A percentile compares a stretch with the other conserved stretches of the same genome.
These are phyloP conservation scores for Anastrepha obliqua DNA, from an alignment of 1,140 invertebrate species.

Conservation along the genomic window DNA sequence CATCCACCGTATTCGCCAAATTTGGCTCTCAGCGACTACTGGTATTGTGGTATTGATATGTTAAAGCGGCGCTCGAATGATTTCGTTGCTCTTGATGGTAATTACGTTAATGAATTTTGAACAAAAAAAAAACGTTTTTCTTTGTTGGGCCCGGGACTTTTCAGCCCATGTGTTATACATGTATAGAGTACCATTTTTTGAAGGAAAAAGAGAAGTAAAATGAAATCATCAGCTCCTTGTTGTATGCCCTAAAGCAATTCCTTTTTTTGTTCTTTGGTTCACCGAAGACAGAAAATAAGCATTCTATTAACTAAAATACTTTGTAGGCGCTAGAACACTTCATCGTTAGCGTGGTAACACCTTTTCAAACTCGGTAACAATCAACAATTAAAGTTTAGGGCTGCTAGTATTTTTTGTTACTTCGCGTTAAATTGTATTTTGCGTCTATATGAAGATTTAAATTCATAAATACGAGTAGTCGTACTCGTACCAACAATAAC, in stretches of 20 bases:
- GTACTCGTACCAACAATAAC: not conserved
- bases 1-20: too few relatives aligned
- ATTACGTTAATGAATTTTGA: too few relatives aligned
- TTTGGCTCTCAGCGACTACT: too few relatives aligned
- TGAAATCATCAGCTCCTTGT: too few relatives aligned
- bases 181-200: too few relatives aligned
- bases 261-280: not conserved
- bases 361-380: slow-evolving; percentile 40
- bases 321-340: slow-evolving; percentile 29
- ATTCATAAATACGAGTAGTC: not conserved
- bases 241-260: not conserved
- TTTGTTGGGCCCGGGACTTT: too few relatives aligned
- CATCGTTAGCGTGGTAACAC: not conserved
- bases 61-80: too few relatives aligned
- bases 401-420: slow-evolving; percentile 25
- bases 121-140: too few relatives aligned
- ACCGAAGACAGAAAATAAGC: not conserved
- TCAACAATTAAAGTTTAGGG: not conserved
- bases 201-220: too few relatives aligned
- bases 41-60: too few relatives aligned
- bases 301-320: not conserved
- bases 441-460: slow-evolving; percentile 3
- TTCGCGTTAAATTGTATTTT: slow-evolving; percentile 21
- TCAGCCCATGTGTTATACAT: too few relatives aligned
- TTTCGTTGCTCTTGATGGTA: too few relatives aligned